Base-by-base conservation (phyloP, 92 coral and sea anemone genomes). In the Bergia sp. region DNA sequence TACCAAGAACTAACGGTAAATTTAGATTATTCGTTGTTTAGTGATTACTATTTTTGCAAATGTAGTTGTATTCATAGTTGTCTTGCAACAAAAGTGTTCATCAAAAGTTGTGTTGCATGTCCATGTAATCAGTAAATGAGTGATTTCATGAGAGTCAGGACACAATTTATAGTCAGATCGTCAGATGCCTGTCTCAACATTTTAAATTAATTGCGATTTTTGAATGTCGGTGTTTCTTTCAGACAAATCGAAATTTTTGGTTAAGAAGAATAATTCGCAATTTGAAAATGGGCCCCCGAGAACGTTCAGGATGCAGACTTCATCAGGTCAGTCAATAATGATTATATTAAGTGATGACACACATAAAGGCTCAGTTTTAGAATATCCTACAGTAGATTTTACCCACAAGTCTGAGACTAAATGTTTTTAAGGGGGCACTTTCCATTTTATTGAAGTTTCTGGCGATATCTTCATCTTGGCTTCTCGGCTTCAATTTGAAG, bases 1-100 rank as follows among this genome's bases (percentile, higher is more conserved):
- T 93, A 15, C 93, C 98, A 10, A 73, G 78, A 86, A 82, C 81
- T 75, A 81, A 85, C 86, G 95, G 98, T 91, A 69, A 20, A 90
- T 6, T 44, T 3, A n/a, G 74, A 65, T 42, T 37, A 39, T 78
- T 88, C 58, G 49, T 18, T 73, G 44, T 5, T 79, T n/a, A 21
- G 15, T 23, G 5, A 12, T 29, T 79, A 23, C 13, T 47, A 2
- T 77, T 4, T 38, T 69, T 69, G 38, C 74, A 69, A n/a, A 36
- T 15, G 12, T 37, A 38, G 47, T 39, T 38, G 18, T 76, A 42
- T 43, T 45, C 38, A 7, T 78, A 43, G 40, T 44, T 2, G 15
- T 36, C 4, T 23, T 43, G 2, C 4, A 15, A 1, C 64, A 69
- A 36, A 69, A 71, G 6, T 71, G 75, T 72, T 72, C 41, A 37